phyloP scores from a whole-genome alignment of 2,888 invertebrate genomes.

The Muschampia plurimacula region DNA sequence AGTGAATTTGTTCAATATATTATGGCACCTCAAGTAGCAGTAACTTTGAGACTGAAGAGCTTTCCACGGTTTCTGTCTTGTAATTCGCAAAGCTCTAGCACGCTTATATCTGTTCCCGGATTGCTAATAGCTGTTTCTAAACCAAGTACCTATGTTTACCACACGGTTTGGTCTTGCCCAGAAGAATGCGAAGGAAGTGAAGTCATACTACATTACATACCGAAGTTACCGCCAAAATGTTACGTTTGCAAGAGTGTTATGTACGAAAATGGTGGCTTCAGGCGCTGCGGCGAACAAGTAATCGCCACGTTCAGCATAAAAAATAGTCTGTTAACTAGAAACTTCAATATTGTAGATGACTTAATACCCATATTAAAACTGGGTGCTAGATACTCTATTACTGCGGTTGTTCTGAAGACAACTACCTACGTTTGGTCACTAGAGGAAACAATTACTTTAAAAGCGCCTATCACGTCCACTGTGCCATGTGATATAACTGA shows the following conservation, averaged over 20 bases:
- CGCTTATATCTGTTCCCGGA: conserved; percentile 54
- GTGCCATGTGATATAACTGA: conserved; percentile 62
- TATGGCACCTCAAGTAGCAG: conserved; percentile 61
- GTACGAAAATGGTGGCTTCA: conserved; percentile 73
- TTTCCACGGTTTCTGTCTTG: conserved; percentile 54
- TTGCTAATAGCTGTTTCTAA: conserved; percentile 64
- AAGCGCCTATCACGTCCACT: conserved; percentile 58
- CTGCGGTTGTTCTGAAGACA: conserved; percentile 62
- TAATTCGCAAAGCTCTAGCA: conserved; percentile 46
- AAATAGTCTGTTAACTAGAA: conserved; percentile 54
- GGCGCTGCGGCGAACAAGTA: conserved; percentile 73
- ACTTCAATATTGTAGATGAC: conserved; percentile 65
- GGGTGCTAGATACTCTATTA: conserved; percentile 61
- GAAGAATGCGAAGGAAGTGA: conserved; percentile 78
- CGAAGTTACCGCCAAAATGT: conserved; percentile 72
- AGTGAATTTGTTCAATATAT: conserved; percentile 52
- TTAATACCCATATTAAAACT: conserved; percentile 61
- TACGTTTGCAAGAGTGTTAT: conserved; percentile 65
- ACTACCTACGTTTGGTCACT: conserved; percentile 62
- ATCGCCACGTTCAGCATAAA: conserved; percentile 61
- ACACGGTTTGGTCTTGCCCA: conserved; percentile 79
- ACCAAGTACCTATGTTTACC: conserved; percentile 65
- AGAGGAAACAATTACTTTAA: conserved; percentile 56
- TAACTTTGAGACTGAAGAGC: conserved; percentile 62
- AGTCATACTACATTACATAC: conserved; percentile 68